Evolutionary conservation across 64 coral and sea anemone genomes (phyloP), one percentile per base, ranked within the genome.

Genomic region (Catalaphyllia jardinei): DNA sequence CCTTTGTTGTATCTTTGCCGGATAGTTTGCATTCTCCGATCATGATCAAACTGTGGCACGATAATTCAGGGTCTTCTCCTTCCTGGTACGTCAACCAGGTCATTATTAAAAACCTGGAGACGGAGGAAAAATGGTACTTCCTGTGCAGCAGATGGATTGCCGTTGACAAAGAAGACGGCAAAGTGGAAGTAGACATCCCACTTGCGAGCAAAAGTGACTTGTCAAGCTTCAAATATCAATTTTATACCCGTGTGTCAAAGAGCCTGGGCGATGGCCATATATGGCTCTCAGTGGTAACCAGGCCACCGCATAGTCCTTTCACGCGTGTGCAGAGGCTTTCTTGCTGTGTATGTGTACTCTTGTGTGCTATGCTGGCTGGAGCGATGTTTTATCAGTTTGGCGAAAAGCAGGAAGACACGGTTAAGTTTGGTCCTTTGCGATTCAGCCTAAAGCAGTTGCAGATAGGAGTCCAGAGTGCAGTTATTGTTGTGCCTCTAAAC

Each of bases 331-430:
- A 97, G 50, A 91, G 95, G 69, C 75, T 97, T 0, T 97, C 95
- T 1, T 97, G 95, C 71, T 97, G 95, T 78, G 57, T 97, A 24
- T 93, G 91, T 24, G 95, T 97, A 8, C 59, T 97, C 14, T 62
- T 92, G 65, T 91, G 83, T 33, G 95, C 95, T 1, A 97, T 97
- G 95, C 88, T 97, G 16, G 88, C 91, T 0, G 93, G 95, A 61
- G 95, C 95, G 29, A 97, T 97, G 95, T 97, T 97, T 80, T 97
- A 97, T 75, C 92, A 97, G 52, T 76, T 93, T 60, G 89, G 91
- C 49, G 78, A 64, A 29, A 91, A 97, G 42, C 69, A 84, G 2
- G 35, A 88, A 83, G 71, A 91, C 51, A 91, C 83, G 1, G n/a
- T 90, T 87, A 89, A 94, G 39, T 46, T 97, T 61, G 95, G 95